phyloP scores from a whole-genome alignment of 1,140 invertebrate species.

The Drosophila bipectinata region DNA sequence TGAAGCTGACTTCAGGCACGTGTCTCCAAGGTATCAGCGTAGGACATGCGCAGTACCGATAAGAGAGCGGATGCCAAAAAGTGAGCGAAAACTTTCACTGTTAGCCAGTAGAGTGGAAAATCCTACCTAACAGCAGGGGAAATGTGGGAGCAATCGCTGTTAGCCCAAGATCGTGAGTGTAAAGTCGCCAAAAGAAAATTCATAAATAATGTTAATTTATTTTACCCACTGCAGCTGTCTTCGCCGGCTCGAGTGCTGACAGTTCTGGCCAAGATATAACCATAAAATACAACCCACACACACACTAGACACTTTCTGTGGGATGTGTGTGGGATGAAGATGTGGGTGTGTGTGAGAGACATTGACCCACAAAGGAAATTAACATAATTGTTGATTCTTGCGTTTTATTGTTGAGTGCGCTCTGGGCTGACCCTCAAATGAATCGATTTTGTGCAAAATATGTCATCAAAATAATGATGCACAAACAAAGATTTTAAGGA shows the following conservation, averaged over 20 bases:
- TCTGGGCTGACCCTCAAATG: slow-evolving; percentile 33
- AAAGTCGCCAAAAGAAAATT: slow-evolving; percentile 24
- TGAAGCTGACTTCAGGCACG: slow-evolving; percentile 64
- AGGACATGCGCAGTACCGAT: slow-evolving; percentile 56
- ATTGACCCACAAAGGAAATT: slow-evolving; percentile 75
- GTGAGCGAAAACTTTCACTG: slow-evolving; percentile 14
- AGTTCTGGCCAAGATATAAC: slow-evolving; percentile 47
- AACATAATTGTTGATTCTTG: slow-evolving; percentile 76
- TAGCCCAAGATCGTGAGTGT: slow-evolving; percentile 15
- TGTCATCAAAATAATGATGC: slow-evolving; percentile 15
- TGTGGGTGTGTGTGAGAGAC: slow-evolving; percentile 50
- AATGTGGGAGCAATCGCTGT: slow-evolving; percentile 29
- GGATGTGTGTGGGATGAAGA: slow-evolving; percentile 13
- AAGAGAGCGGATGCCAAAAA: slow-evolving; percentile 5
- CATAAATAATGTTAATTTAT: slow-evolving; percentile 70
- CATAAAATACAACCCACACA: slow-evolving; percentile 44
- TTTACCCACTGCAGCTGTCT: slow-evolving; percentile 53
- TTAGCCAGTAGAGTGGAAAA: slow-evolving; percentile 22
- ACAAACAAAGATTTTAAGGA: slow-evolving; percentile 55
- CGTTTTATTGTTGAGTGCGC: slow-evolving; percentile 66
- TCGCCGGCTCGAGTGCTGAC: slow-evolving; percentile 42
- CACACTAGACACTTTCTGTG: slow-evolving; percentile 4
- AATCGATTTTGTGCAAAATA: slow-evolving; percentile 48
- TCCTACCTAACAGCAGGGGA: slow-evolving; percentile 55
- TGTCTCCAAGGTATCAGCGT: slow-evolving; percentile 56